Base-by-base conservation (phyloP, 2,113 vertebrate genomes). In the Cromileptes altivelis region DNA sequence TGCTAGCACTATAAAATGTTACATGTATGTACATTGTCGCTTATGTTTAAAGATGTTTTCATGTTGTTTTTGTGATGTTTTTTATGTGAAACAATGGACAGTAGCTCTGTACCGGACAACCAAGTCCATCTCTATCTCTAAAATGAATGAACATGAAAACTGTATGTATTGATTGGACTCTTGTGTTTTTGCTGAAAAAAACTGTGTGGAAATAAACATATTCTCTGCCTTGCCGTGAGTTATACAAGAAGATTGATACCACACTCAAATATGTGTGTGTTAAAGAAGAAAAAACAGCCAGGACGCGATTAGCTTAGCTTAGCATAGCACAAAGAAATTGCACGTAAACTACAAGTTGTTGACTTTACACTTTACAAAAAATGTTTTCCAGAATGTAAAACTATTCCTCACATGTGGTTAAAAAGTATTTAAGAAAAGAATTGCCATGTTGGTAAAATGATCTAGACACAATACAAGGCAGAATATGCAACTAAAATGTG, bases 321-420 rank as follows among this genome's bases (percentile, higher is more conserved):
- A 47, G 23, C 53, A 52, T 37, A 72, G 62, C 52, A 63, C 33
- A 70, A 62, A 37, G 11, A 58, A 53, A 52, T 21, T 52, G 19
- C n/a, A 61, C 33, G 11, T 15, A n/a, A 69, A 64, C 13, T 25
- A 11, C 21, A 42, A 45, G 33, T 25, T 30, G 17, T 61, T 72
- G 8, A 18, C 18, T 71, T 8, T 14, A 49, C 6, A 14, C 11
- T 30, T 30, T 30, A 30, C 30, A 30, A 30, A 30, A 30, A 30
- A 37, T 37, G 53, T 37, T 55, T 18, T 11, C 17, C 8, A 69
- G 57, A 80, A 57, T 57, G 23, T 12, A 15, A 2, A 87, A 69
- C 18, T 7, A 23, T 58, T 27, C 49, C 7, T 67, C 30, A 61
- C n/a, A 72, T 42, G 27, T 37, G n/a, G 21, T 37, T 45, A 27